These are phyloP conservation scores for Vulpes lagopus DNA, from an alignment of 2,113 vertebrate species.

Conservation along the genomic window DNA sequence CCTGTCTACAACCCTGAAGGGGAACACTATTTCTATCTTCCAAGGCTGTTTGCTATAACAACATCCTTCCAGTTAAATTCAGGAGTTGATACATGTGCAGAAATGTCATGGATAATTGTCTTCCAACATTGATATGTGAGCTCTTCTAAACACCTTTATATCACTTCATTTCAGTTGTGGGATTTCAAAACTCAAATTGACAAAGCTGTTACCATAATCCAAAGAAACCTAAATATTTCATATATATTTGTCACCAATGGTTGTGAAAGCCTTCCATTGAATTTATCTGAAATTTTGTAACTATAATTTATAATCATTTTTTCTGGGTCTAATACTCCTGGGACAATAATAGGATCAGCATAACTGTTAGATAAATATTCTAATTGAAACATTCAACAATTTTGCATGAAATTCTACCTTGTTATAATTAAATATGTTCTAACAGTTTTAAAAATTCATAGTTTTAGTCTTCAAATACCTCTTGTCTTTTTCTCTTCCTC, in stretches of 20 bases:
- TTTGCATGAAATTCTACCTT: slow-evolving; percentile 20
- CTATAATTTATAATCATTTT: neutral
- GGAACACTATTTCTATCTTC: neutral
- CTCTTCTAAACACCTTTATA: neutral
- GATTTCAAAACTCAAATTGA: neutral
- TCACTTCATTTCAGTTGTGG: neutral
- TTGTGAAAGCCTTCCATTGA: neutral
- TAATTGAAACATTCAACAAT: slow-evolving; percentile 36
- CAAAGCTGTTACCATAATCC: neutral
- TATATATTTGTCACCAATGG: neutral
- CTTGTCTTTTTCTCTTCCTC: neutral
- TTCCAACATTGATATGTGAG: neutral
- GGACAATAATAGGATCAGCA: neutral
- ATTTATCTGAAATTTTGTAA: neutral
- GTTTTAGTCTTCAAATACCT: slow-evolving; percentile 12
- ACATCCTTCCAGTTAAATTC: neutral
- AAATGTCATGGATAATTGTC: neutral
- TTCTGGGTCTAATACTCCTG: neutral
- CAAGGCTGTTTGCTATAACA: neutral
- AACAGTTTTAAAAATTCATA: slow-evolving; percentile 18
- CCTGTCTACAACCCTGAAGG: neutral
- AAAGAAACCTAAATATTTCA: neutral
- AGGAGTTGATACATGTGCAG: neutral
- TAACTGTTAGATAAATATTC: neutral
- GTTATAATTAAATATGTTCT: slow-evolving; percentile 37